Evolutionary conservation across 2,113 vertebrate genomes (phyloP).

Genomic region (Solenodon paradoxus): DNA sequence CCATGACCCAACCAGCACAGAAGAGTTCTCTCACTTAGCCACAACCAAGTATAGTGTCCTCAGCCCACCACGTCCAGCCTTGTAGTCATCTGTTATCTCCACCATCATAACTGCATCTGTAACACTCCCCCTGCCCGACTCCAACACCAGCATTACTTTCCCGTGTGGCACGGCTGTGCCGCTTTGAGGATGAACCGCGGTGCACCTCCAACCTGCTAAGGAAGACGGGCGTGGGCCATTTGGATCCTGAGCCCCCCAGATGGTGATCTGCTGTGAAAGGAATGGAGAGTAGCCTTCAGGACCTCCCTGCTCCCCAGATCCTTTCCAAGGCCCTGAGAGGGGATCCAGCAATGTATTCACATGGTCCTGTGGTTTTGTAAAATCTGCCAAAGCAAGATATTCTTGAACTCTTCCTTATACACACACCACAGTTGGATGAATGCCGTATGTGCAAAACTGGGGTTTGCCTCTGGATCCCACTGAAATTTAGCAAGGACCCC

Average conservation of each 20-base stretch:
- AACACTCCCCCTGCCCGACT: slow-evolving; percentile 9
- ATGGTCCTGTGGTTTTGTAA: not conserved
- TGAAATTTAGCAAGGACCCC: not conserved
- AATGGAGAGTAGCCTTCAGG: not conserved
- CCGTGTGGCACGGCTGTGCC: not conserved
- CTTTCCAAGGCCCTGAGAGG: not conserved
- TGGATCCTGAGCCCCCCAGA: not conserved
- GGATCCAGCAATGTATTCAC: not conserved
- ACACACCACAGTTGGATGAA: not conserved
- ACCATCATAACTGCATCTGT: not conserved
- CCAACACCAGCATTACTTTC: not conserved
- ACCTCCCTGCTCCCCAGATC: not conserved
- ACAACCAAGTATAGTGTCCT: slow-evolving; percentile 6
- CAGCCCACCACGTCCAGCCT: not conserved
- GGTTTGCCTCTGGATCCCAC: not conserved
- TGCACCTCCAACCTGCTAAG: not conserved
- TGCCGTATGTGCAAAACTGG: not conserved
- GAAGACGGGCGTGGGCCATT: not conserved
- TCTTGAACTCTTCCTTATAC: not conserved
- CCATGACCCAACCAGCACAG: not conserved
- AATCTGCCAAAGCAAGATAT: not conserved
- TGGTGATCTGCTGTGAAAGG: not conserved
- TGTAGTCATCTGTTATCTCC: slow-evolving; percentile 35
- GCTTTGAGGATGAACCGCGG: not conserved
- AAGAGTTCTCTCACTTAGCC: not conserved